Percentiles rank a stretch among this genome's conserved stretches.
These are phyloP conservation scores for Agonopterix arenella DNA, from an alignment of 2,888 invertebrate species.

Conservation along the genomic window DNA sequence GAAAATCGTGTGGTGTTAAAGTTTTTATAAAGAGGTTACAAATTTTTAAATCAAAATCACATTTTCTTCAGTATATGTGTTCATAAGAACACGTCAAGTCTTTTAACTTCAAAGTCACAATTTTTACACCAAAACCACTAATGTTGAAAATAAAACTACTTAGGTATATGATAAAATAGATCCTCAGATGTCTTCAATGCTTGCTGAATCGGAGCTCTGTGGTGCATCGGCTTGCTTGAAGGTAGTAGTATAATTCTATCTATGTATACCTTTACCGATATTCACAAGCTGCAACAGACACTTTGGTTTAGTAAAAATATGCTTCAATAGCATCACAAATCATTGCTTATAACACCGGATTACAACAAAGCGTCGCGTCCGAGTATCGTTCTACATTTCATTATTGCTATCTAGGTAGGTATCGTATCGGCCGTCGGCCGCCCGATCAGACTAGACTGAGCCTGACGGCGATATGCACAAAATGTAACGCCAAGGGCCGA, in stretches of 20 bases:
- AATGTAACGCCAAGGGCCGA: constrained; percentile 35
- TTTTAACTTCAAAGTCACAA: constrained; percentile 40
- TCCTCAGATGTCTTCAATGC: constrained; percentile 94
- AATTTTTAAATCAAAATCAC: constrained; percentile 60
- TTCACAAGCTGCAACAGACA: constrained; percentile 57
- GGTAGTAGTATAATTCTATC: constrained; percentile 43
- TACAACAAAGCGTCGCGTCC: constrained; percentile 36
- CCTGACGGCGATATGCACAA: constrained; percentile 33
- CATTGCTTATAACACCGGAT: constrained; percentile 22
- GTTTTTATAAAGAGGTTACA: constrained; percentile 38
- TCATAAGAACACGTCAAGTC: constrained; percentile 50
- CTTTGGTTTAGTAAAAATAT: constrained; percentile 29
- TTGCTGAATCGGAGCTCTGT: constrained; percentile 86
- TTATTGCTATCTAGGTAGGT: constrained; percentile 52
- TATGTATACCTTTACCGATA: constrained; percentile 42
- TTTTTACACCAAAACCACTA: constrained; percentile 55
- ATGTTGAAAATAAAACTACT: constrained; percentile 72
- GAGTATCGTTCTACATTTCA: constrained; percentile 47
- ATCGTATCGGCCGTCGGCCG: too few relatives aligned
- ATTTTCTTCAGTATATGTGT: constrained; percentile 56
- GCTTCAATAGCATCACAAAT: constrained; percentile 16
- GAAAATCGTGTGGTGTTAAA: constrained; percentile 58
- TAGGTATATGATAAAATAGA: constrained; percentile 63
- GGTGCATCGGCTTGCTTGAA: constrained; percentile 59
- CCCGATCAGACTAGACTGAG: constrained; percentile 39